Evolutionary conservation across 2,113 vertebrate species (phyloP), one percentile per base, ranked within the genome.

Genomic region (Caloenas nicobarica): DNA sequence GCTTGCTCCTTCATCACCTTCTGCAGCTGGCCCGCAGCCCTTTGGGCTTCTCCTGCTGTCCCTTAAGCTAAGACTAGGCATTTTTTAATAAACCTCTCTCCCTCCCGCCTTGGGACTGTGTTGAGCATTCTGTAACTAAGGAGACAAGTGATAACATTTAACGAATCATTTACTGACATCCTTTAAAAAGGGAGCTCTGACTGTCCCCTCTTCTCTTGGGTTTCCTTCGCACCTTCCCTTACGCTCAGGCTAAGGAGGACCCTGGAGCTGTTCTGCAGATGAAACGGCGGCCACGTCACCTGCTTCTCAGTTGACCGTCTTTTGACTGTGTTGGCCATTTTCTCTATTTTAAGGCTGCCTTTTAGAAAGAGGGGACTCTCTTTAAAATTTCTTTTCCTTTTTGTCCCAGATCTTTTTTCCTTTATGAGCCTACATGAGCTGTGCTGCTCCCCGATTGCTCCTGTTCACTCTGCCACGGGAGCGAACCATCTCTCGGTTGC

Each of bases 401-500:
- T 16, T 4, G 23, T 11, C n/a, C 17, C 31, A 13, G 0, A 15
- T 33, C 5, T 62, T 69, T 69, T 26, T 65, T 16, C 31, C 34
- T 22, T 54, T 34, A 29, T 33, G 15, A 57, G 76, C 50, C 54
- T 42, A 11, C 8, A 2, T 5, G 22, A 74, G 38, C 62, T 2
- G 2, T 25, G 28, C 66, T 57, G 18, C 64, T 70, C 38, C 60
- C 58, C 1, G 0, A 1, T 17, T 0, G 0, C 31, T 70, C 65
- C 74, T 33, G 31, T 46, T 84, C 3, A 5, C 22, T 19, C 33
- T 24, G 53, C 46, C 8, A 2, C 1, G 4, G 68, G 46, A 58
- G 40, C 3, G 19, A 62, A 74, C 44, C 3, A 0, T 57, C 46
- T 28, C 62, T 64, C 48, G 5, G 19, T 2, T 1, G 9, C 74